These are phyloP conservation scores for Lepidonotus clava DNA, from an alignment of 2,888 invertebrate species.

Conservation along the genomic window DNA sequence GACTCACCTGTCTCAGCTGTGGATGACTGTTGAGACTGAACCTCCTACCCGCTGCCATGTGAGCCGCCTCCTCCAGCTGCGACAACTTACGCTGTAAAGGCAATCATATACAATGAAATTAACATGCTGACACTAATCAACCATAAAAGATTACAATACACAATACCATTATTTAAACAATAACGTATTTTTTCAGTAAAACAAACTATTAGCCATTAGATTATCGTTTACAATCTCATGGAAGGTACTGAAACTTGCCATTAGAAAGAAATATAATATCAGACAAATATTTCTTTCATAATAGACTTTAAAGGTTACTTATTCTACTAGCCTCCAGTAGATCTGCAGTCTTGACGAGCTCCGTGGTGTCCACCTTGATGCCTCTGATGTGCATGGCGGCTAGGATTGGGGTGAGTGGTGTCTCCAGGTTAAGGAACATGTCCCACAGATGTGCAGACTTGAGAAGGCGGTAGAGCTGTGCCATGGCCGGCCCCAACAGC, in stretches of 20 bases:
- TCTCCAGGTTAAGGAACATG: conserved; percentile 71
- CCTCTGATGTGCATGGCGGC: conserved; percentile 72
- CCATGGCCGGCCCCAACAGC: conserved; percentile 58
- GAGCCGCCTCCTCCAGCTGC: conserved; percentile 69
- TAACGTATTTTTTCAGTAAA: too few species aligned
- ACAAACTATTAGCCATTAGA: too few species aligned
- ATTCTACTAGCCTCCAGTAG: conserved; percentile 70
- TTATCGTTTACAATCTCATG: too few species aligned
- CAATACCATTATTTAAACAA: too few species aligned
- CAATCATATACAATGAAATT: neutral
- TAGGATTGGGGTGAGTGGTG: conserved; percentile 70
- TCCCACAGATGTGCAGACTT: conserved; percentile 67
- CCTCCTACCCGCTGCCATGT: conserved; percentile 68
- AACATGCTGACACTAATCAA: neutral
- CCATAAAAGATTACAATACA: neutral
- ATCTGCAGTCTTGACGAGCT: conserved; percentile 69
- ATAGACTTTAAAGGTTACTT: neutral
- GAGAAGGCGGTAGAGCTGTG: conserved; percentile 64
- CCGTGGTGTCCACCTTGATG: conserved; percentile 68
- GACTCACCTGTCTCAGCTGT: conserved; percentile 75
- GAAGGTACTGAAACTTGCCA: too few species aligned
- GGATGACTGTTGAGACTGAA: conserved; percentile 73
- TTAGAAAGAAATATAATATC: too few species aligned
- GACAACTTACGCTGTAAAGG: conserved; percentile 67
- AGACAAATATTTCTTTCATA: too few species aligned